These are phyloP conservation scores for Silurus aristotelis DNA, from an alignment of 2,797 vertebrate species.

Conservation along the genomic window DNA sequence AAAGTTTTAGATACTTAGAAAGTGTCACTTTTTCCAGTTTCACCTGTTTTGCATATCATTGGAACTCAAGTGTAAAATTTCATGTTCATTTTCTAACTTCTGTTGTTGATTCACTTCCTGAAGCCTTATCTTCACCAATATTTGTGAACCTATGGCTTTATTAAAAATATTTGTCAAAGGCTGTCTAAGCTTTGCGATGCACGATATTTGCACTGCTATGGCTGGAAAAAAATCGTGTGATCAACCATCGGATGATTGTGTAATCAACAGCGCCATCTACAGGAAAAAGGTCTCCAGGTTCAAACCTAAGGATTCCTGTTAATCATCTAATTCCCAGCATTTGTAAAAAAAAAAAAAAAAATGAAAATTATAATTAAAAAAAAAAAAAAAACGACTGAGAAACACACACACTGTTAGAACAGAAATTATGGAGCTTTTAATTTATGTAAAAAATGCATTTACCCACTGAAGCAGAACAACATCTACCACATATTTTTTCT, in stretches of 20 bases:
- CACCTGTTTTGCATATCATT: not conserved
- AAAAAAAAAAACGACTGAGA: not conserved
- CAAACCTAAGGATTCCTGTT: not conserved
- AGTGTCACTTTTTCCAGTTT: not conserved
- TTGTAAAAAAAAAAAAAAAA: not conserved
- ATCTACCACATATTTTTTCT: constrained; percentile 74
- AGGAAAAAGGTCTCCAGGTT: not conserved
- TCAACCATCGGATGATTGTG: not conserved
- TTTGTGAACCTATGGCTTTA: not conserved
- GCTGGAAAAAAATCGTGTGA: not conserved
- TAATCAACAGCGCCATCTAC: constrained; percentile 18
- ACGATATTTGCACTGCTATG: not conserved
- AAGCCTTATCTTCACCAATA: not conserved
- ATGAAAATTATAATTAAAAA: not conserved
- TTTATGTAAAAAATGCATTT: constrained; percentile 78
- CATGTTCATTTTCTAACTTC: too few relatives aligned
- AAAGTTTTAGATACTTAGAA: not conserved
- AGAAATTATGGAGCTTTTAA: constrained; percentile 73
- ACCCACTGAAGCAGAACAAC: constrained; percentile 81
- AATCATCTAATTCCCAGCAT: not conserved
- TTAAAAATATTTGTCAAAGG: not conserved
- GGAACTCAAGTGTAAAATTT: not conserved
- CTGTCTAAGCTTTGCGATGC: not conserved
- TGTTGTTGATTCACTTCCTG: not conserved
- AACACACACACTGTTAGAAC: constrained; percentile 58